phyloP scores from a whole-genome alignment of 2,888 invertebrate species.

The Rugalucina vietnamica region DNA sequence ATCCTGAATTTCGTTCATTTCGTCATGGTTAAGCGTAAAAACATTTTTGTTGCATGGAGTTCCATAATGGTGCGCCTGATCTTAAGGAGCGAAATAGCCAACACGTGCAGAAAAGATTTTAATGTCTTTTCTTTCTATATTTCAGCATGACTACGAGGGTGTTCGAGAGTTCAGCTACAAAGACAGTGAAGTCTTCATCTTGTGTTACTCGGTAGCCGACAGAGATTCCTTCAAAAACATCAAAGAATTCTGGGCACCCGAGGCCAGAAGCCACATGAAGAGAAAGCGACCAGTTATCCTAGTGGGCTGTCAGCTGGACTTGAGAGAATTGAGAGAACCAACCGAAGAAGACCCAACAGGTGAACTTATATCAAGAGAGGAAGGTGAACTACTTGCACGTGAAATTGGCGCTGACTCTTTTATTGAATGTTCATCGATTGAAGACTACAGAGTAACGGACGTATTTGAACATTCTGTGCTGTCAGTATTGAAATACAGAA shows the following conservation, averaged over 20 bases:
- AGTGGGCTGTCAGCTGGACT: conserved; percentile 72
- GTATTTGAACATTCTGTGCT: conserved; percentile 71
- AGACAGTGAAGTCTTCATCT: conserved; percentile 71
- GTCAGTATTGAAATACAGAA: conserved; percentile 66
- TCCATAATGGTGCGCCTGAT: too few relatives aligned
- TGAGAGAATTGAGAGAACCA: conserved; percentile 32
- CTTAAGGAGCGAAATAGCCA: too few relatives aligned
- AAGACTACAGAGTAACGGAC: conserved; percentile 62
- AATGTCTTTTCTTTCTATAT: conserved; percentile 23
- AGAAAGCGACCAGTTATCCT: conserved; percentile 67
- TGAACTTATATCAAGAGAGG: conserved; percentile 58
- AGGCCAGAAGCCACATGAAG: conserved; percentile 67
- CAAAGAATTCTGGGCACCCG: conserved; percentile 70
- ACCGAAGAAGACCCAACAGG: not conserved
- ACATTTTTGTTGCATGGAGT: too few relatives aligned
- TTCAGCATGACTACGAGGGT: conserved; percentile 71
- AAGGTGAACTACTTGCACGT: conserved; percentile 65
- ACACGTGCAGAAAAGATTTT: not conserved
- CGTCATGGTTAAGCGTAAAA: too few relatives aligned
- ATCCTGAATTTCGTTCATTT: too few relatives aligned
- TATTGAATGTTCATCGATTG: conserved; percentile 70
- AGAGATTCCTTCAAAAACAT: conserved; percentile 68
- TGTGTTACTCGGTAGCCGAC: conserved; percentile 72
- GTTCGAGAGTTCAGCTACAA: conserved; percentile 72
- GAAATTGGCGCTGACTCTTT: conserved; percentile 69